Base-by-base conservation (phyloP, 2,888 invertebrate species). In the Cerastis rubricosa region DNA sequence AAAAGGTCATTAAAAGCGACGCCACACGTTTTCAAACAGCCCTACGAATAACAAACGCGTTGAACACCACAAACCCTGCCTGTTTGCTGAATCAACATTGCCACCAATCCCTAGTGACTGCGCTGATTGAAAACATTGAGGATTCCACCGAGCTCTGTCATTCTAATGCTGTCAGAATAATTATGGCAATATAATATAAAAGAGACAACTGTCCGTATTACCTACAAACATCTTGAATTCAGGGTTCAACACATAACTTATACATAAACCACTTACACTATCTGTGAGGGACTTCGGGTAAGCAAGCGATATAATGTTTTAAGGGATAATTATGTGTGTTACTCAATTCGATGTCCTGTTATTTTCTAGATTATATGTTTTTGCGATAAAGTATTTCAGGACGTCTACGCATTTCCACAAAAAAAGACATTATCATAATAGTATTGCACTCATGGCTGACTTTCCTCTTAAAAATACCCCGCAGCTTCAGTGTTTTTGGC, bases 71-170 rank as follows among this genome's bases (percentile, higher is more conserved):
- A 25, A 17, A 29, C 57, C 19, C 14, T 5, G n/a, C n/a, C 57
- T 76, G 67, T 76, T 75, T 43, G 57, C 57, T 78, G 29, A 67
- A 43, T 14, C 47, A 78, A 78, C 57, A 59, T 45, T 14, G 12
- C 12, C 9, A 25, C 29, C 29, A n/a, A 19, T 17, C 59, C 14
- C 7, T 17, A 43, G 59, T 49, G 57, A 29, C 14, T 68, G 78
- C 19, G 11, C 29, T 59, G 68, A 78, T 76, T 76, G 47, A 1
- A 49, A 69, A 78, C 68, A 59, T 22, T 47, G 19, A 59, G 68
- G n/a, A 78, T 43, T 68, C 43, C 29, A 43, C 11, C 35, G 2
- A 22, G 19, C 57, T 47, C 4, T 22, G 25, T 40, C 47, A 9
- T 19, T 54, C 35, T 57, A 47, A 51, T 14, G 8, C 49, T n/a